Evolutionary conservation across 1,140 invertebrate genomes (phyloP).

Genomic region (Hycleus cichorii): DNA sequence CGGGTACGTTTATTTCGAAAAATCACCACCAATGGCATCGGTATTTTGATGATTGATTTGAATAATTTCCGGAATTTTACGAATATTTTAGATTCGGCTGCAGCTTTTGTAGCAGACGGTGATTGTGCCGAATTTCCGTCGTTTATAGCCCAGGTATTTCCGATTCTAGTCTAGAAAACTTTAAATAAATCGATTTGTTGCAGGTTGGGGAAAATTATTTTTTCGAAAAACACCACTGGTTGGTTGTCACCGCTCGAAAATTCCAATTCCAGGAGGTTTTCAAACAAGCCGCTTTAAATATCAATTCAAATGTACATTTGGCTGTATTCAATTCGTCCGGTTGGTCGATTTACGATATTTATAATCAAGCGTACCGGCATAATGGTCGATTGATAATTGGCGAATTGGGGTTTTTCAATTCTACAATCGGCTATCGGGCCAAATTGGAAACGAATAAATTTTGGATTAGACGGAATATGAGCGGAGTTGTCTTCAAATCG

Average conservation of each 20-base stretch:
- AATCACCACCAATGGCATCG: neutral
- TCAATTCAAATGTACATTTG: conserved; percentile 26
- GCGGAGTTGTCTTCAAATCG: conserved; percentile 44
- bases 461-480: conserved; percentile 44
- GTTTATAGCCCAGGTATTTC: neutral
- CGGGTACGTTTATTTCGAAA: neutral
- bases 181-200: neutral
- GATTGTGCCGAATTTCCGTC: neutral
- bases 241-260: conserved; percentile 8
- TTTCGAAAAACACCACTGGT: conserved; percentile 26
- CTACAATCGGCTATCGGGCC: conserved; percentile 33
- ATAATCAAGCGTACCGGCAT: conserved; percentile 46
- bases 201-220: conserved; percentile 23
- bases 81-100: too few species aligned
- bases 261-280: conserved; percentile 11
- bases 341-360: conserved; percentile 23
- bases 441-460: conserved; percentile 40
- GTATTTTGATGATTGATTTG: neutral
- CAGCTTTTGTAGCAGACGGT: conserved; percentile 5
- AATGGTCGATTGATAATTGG: conserved; percentile 45
- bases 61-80: too few species aligned
- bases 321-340: conserved; percentile 3
- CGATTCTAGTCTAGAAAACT: neutral
- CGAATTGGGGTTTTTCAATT: conserved; percentile 43
- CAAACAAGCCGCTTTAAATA: conserved; percentile 18